phyloP scores from a whole-genome alignment of 2,113 vertebrate genomes.

The Carollia perspicillata region DNA sequence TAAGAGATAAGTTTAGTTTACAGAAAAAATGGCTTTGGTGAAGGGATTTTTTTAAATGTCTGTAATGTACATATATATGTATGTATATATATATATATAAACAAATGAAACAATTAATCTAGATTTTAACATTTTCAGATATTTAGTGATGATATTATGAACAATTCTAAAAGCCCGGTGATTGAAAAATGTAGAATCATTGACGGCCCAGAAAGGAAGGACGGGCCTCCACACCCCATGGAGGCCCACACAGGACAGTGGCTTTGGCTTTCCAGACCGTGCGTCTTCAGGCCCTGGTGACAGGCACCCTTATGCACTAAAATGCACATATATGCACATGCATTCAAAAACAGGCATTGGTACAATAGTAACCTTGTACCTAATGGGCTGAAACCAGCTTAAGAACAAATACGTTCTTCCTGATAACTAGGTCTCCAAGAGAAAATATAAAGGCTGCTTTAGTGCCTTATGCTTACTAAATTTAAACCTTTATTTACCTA shows the following conservation, averaged over 20 bases:
- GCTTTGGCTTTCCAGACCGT: constrained; percentile 50
- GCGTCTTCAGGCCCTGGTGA: constrained; percentile 71
- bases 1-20: constrained; percentile 64
- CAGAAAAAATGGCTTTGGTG: constrained; percentile 72
- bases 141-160: constrained; percentile 73
- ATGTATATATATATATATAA: constrained; percentile 76
- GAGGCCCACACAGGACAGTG: constrained; percentile 33
- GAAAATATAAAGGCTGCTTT: constrained; percentile 77
- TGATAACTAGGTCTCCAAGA: constrained; percentile 77
- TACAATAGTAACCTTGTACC: constrained; percentile 72
- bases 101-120: constrained; percentile 76
- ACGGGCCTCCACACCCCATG: not conserved
- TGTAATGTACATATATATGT: constrained; percentile 78
- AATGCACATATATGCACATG: constrained; percentile 78
- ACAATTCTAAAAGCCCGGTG: constrained; percentile 72
- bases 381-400: constrained; percentile 79
- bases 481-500: constrained; percentile 67
- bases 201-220: constrained; percentile 59
- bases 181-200: constrained; percentile 55
- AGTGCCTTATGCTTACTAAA: constrained; percentile 78
- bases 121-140: constrained; percentile 79
- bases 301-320: constrained; percentile 82
- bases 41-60: constrained; percentile 76
- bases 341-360: constrained; percentile 71
- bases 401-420: constrained; percentile 74